Evolutionary conservation across 1,140 invertebrate genomes (phyloP), one percentile per base, ranked within the genome.

Genomic region (Neodiprion virginianus): DNA sequence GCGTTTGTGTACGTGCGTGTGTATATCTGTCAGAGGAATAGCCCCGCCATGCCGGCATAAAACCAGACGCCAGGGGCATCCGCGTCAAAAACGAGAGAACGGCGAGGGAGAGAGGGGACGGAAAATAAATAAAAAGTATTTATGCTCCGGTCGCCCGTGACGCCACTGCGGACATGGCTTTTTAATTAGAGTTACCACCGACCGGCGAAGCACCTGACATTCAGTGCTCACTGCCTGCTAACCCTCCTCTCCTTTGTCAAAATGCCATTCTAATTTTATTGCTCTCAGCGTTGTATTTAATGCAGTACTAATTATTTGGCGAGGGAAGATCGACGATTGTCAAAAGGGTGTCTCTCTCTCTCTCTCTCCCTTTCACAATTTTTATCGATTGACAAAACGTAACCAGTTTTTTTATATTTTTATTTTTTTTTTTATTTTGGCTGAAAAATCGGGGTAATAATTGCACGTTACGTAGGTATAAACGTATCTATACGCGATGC

Each of bases 131-230:
- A 69, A 69, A 69, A 69, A 69, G 17, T 17, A 21, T 65, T 69
- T 69, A 21, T 69, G 40, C 67, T 21, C 67, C 67, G 80, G 82
- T 82, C 79, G 81, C 82, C 80, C 77, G 81, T 85, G 86, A 86
- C 83, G 85, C 76, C 77, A 17, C 53, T 61, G 80, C 80, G 81
- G 82, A 88, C 87, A 88, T 84, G 86, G 86, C 86, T 88, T 88
- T 88, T 88, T 88, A 88, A 88, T 88, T 88, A 88, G 86, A 88
- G 84, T 82, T 80, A 81, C 81, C 74, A 81, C 78, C 80, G 77
- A 81, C 78, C 80, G 77, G 76, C 76, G 82, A 80, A 83, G 80
- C 84, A 88, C 87, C 86, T 86, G 86, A 88, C 86, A 86, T 86
- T 61, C 53, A 8, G n/a, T 61, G 53, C 53, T 17, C 53, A 61